Percentiles rank a stretch among this genome's conserved stretches.
These are phyloP conservation scores for Patagioenas fasciata DNA, from an alignment of 2,113 vertebrate genomes.

Conservation along the genomic window DNA sequence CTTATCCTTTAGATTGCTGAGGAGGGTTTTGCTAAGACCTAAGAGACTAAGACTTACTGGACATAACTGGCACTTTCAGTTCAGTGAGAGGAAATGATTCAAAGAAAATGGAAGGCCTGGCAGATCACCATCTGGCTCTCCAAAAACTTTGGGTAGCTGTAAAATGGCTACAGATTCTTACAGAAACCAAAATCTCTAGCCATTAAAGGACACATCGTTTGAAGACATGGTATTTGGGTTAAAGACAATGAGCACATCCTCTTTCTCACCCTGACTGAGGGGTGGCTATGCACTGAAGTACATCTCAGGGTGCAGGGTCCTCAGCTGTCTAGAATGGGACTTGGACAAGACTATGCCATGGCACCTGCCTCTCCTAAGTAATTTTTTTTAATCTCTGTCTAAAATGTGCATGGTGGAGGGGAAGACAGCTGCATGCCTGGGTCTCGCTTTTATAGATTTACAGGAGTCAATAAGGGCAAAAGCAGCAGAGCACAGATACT, in stretches of 20 bases:
- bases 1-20: neutral
- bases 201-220: neutral
- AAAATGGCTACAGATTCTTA: neutral
- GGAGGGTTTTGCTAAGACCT: neutral
- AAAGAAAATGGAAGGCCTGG: neutral
- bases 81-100: neutral
- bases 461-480: neutral
- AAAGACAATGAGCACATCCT: neutral
- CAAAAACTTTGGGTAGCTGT: neutral
- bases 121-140: neutral
- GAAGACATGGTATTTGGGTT: neutral
- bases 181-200: neutral
- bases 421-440: neutral
- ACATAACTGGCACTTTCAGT: neutral
- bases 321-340: neutral
- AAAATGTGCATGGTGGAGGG: rapidly evolving
- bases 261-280: neutral
- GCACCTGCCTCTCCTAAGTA: neutral
- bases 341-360: neutral
- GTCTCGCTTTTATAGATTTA: neutral
- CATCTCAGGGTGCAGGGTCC: rapidly evolving
- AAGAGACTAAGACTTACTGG: neutral
- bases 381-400: neutral
- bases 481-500: neutral
- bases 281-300: neutral